Evolutionary conservation across 2,888 invertebrate genomes (phyloP).

Genomic region (Venusia cambrica): DNA sequence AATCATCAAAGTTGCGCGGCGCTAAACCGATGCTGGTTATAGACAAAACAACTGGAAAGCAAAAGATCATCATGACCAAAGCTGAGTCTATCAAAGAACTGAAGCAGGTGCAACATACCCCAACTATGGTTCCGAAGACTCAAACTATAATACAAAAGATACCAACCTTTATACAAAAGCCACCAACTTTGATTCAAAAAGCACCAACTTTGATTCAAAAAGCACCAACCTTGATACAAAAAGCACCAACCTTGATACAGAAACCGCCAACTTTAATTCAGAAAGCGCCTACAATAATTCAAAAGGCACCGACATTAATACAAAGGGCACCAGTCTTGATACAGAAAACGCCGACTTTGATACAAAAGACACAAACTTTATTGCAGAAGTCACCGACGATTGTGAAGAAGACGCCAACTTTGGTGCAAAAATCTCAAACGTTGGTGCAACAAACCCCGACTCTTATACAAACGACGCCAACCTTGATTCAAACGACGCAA

Average conservation of each 20-base stretch:
- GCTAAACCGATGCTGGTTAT: slow-evolving; percentile 71
- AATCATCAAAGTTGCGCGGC: slow-evolving; percentile 68
- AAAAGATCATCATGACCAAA: slow-evolving; percentile 72
- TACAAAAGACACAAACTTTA: slow-evolving; percentile 2
- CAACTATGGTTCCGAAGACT: slow-evolving; percentile 12
- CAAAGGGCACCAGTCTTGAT: slow-evolving; percentile 2
- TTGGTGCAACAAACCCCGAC: slow-evolving; percentile 29
- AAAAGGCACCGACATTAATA: slow-evolving; percentile 6
- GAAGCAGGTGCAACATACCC: slow-evolving; percentile 37
- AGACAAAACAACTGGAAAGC: slow-evolving; percentile 71
- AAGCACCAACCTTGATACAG: slow-evolving; percentile 12
- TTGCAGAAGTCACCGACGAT: slow-evolving; percentile 12
- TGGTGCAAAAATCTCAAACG: slow-evolving; percentile 11
- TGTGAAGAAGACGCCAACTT: slow-evolving; percentile 10
- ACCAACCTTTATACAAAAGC: slow-evolving; percentile 8
- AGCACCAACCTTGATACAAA: slow-evolving; percentile 10
- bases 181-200: slow-evolving; percentile 45
- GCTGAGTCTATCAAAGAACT: slow-evolving; percentile 57
- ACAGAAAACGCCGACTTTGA: slow-evolving; percentile 2
- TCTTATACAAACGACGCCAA: slow-evolving; percentile 43
- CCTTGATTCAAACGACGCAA: slow-evolving; percentile 6
- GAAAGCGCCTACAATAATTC: slow-evolving; percentile 6
- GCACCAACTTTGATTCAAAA: slow-evolving; percentile 10
- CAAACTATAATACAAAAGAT: slow-evolving; percentile 8
- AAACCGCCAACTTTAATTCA: slow-evolving; percentile 23